These are phyloP conservation scores for Borostomias antarcticus DNA, from an alignment of 2,797 vertebrate species.

Conservation along the genomic window DNA sequence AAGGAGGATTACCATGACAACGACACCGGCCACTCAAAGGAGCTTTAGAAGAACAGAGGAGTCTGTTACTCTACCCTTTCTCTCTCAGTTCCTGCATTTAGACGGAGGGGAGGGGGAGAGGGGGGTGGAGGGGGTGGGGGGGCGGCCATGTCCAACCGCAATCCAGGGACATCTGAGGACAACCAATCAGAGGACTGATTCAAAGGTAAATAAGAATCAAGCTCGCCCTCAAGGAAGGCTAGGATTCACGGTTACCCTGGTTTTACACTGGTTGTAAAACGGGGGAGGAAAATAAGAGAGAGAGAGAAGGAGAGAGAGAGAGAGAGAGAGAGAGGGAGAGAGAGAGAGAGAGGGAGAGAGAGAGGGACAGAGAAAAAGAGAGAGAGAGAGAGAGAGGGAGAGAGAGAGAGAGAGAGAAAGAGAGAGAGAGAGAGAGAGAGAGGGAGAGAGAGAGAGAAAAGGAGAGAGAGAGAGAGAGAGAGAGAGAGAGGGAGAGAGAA, in stretches of 20 bases:
- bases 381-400: neutral
- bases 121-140: neutral
- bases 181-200: constrained; percentile 25
- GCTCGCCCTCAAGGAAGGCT: neutral
- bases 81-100: neutral
- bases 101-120: too few relatives aligned
- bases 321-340: constrained; percentile 6
- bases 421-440: neutral
- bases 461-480: neutral
- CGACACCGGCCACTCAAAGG: neutral
- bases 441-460: neutral
- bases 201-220: constrained; percentile 28
- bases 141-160: neutral
- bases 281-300: neutral
- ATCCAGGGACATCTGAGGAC: neutral
- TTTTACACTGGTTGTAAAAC: too few relatives aligned
- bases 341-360: constrained; percentile 14
- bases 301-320: neutral
- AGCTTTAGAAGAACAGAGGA: neutral
- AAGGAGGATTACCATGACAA: constrained; percentile 11
- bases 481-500: neutral
- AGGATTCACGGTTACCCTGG: too few relatives aligned
- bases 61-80: constrained; percentile 13
- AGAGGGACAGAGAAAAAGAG: neutral
- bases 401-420: constrained; percentile 2